A percentile compares a stretch with the other conserved stretches of the same genome.
Conservation (phyloP, 30 jellyfish, hydroid and myxozoan genomes). For the Clytia hemisphaerica region DNA sequence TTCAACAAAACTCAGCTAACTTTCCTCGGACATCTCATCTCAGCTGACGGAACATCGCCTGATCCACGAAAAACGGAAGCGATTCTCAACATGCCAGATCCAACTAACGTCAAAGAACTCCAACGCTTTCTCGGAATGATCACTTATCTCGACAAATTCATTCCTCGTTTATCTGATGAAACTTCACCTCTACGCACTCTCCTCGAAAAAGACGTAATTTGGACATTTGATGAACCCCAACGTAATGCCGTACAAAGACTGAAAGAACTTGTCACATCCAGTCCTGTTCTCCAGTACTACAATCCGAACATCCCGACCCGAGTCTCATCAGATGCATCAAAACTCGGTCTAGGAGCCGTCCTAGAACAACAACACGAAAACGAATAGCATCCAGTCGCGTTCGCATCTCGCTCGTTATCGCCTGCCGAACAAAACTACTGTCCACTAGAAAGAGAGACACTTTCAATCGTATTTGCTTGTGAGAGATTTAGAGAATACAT, state of each 20-base stretch:
- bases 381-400: constrained; percentile 58
- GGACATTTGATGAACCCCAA: constrained; percentile 24
- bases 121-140: constrained; percentile 55
- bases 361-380: constrained; percentile 20
- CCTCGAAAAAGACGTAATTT: constrained; percentile 12
- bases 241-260: constrained; percentile 15
- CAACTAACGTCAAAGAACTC: constrained; percentile 22
- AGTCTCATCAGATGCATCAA: constrained; percentile 32
- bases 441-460: constrained; percentile 33
- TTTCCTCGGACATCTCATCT: constrained; percentile 16
- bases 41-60: constrained; percentile 5
- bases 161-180: constrained; percentile 15
- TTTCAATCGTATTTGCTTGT: constrained; percentile 35
- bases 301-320: neutral
- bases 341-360: constrained; percentile 48
- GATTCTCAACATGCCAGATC: constrained; percentile 41
- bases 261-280: constrained; percentile 26
- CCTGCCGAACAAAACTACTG: constrained; percentile 28
- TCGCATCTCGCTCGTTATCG: constrained; percentile 45
- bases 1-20: neutral
- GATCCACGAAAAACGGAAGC: constrained; percentile 23
- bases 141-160: constrained; percentile 42
- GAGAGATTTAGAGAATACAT: constrained; percentile 36
- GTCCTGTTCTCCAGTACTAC: constrained; percentile 32
- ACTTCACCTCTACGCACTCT: constrained; percentile 42